Percentiles rank a stretch among this genome's conserved stretches.
Evolutionary conservation across 2,797 vertebrate species (phyloP).

Genomic region (Amblyopsis hoosieri): DNA sequence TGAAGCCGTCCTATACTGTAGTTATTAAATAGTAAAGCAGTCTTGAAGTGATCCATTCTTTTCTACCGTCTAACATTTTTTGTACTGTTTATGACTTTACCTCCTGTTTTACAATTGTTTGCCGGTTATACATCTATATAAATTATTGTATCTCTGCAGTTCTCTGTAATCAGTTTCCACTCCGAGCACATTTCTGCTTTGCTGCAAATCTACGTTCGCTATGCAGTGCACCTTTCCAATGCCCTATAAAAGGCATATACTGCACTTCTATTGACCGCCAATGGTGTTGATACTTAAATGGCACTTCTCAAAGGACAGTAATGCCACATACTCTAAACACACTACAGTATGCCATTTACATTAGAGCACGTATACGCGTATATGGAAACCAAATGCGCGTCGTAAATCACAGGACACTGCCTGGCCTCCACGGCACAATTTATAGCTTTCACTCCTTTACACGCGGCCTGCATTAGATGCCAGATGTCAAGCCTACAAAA

Average conservation of each 20-base stretch:
- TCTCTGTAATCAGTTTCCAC: constrained; percentile 6
- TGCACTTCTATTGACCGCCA: background rate
- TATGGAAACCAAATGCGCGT: constrained; percentile 1
- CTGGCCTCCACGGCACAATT: background rate
- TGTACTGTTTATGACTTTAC: constrained; percentile 15
- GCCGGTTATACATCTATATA: background rate
- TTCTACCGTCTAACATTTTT: background rate
- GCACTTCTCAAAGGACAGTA: constrained; percentile 5
- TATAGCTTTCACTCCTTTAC: background rate
- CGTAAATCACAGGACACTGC: constrained; percentile 11
- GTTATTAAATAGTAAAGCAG: background rate
- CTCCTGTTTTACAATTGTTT: constrained; percentile 16
- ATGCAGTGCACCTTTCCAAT: background rate
- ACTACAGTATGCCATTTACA: background rate
- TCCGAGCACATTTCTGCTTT: background rate
- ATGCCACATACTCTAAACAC: constrained; percentile 2
- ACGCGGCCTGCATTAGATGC: constrained; percentile 18
- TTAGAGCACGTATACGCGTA: background rate
- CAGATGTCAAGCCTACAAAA: constrained; percentile 23
- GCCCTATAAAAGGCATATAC: background rate
- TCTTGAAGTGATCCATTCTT: background rate
- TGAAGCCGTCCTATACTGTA: background rate
- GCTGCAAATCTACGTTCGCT: background rate
- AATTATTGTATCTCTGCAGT: background rate
- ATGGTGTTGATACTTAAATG: constrained; percentile 4